These are phyloP conservation scores for Phyllotis vaccarum DNA, from an alignment of 2,797 vertebrate species.

Conservation along the genomic window DNA sequence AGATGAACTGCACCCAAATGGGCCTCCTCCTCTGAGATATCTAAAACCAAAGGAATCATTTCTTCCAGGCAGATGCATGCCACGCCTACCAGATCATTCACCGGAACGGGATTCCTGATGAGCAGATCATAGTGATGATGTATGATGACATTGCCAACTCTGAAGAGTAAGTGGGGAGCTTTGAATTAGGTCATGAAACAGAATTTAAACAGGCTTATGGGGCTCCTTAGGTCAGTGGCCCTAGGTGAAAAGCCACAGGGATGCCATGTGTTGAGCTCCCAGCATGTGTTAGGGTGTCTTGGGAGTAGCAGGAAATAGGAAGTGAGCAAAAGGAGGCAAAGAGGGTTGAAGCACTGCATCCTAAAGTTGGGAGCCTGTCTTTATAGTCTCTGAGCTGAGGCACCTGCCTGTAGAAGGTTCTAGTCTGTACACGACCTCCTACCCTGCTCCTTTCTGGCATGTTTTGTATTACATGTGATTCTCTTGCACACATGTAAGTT, in stretches of 20 bases:
- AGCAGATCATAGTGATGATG: conserved; percentile 99
- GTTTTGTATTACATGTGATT: not conserved
- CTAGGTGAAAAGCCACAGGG: not conserved
- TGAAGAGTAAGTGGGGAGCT: conserved; percentile 90
- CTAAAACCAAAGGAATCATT: conserved; percentile 5
- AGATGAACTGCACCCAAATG: not conserved
- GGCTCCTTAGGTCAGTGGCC: not conserved
- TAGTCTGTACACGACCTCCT: too few relatives aligned
- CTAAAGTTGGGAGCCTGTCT: too few relatives aligned
- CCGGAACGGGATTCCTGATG: conserved; percentile 96
- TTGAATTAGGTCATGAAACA: not conserved
- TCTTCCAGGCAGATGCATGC: conserved; percentile 94
- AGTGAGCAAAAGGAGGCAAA: not conserved
- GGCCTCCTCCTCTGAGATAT: not conserved
- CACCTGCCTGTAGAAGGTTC: not conserved
- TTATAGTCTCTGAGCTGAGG: not conserved
- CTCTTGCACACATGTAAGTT: not conserved
- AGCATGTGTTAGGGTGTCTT: accelerated
- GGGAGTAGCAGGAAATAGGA: not conserved
- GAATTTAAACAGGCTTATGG: not conserved
- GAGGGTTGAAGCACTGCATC: accelerated
- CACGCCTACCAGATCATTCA: conserved; percentile 98
- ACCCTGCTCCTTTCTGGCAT: not conserved
- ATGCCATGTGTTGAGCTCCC: not conserved
- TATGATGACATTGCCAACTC: conserved; percentile 95